Evolutionary conservation across 2,113 vertebrate species (phyloP).

Genomic region (Charina bottae): DNA sequence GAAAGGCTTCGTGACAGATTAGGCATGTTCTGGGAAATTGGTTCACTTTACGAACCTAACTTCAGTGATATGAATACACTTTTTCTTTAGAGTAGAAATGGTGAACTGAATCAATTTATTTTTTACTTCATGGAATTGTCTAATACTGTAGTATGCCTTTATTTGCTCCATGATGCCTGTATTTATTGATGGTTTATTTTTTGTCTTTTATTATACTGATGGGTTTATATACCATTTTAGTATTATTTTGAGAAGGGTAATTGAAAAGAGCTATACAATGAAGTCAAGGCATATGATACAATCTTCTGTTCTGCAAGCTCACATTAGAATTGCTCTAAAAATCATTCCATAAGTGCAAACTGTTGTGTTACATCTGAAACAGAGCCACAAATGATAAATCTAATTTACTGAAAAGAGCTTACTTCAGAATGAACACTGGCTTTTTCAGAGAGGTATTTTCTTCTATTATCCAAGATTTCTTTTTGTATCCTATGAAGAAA

Average conservation of each 20-base stretch:
- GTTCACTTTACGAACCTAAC: slow-evolving; percentile 21
- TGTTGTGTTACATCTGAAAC: not conserved
- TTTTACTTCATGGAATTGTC: not conserved
- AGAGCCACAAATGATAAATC: not conserved
- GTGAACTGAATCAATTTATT: not conserved
- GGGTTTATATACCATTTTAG: not conserved
- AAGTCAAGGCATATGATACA: not conserved
- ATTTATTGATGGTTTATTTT: too few species aligned
- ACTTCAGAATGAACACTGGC: slow-evolving; percentile 69
- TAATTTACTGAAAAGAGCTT: slow-evolving; percentile 30
- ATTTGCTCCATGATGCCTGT: not conserved
- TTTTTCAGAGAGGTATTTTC: slow-evolving; percentile 65
- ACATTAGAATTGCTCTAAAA: not conserved
- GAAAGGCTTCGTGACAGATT: not conserved
- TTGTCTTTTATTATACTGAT: not conserved
- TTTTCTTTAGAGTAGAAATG: not conserved
- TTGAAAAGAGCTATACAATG: not conserved
- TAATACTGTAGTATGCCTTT: not conserved
- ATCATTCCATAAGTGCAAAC: not conserved
- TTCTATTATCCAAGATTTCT: slow-evolving; percentile 66
- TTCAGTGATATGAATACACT: not conserved
- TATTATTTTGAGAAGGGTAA: not conserved
- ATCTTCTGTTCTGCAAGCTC: not conserved
- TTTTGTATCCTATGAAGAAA: slow-evolving; percentile 69
- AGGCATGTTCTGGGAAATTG: not conserved